A percentile compares a stretch with the other conserved stretches of the same genome.
phyloP scores from a whole-genome alignment of 2,113 vertebrate species.

The Apodemus speciosus region DNA sequence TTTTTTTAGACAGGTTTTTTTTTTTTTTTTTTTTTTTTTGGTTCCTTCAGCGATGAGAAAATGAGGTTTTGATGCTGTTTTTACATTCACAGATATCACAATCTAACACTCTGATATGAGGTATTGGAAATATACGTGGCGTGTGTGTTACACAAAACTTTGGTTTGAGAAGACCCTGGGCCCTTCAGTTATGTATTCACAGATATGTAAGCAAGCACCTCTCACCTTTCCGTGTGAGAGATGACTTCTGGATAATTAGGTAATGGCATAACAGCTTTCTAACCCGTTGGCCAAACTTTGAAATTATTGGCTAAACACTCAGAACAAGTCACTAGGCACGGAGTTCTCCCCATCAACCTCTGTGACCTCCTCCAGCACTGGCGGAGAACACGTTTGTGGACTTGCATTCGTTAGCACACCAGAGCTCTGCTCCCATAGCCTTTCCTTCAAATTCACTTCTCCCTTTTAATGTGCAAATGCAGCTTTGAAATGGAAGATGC shows the following conservation, averaged over 20 bases:
- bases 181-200: slow-evolving; percentile 50
- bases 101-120: slow-evolving; percentile 14
- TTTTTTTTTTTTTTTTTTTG: too few relatives aligned
- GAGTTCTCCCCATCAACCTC: background rate
- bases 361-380: background rate
- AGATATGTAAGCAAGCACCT: slow-evolving; percentile 36
- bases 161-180: slow-evolving; percentile 1
- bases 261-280: slow-evolving; percentile 49
- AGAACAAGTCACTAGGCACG: background rate
- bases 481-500: slow-evolving; percentile 62
- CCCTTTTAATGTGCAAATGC: slow-evolving; percentile 57
- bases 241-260: slow-evolving; percentile 60
- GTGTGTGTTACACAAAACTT: slow-evolving; percentile 29
- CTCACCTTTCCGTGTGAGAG: slow-evolving; percentile 40
- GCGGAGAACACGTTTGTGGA: background rate
- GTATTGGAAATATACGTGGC: background rate
- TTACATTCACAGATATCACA: slow-evolving; percentile 4
- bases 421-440: slow-evolving; percentile 17
- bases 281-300: background rate
- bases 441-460: slow-evolving; percentile 48
- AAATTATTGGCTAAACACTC: slow-evolving; percentile 53
- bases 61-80: slow-evolving; percentile 9
- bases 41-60: slow-evolving; percentile 38
- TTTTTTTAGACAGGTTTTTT: too few relatives aligned
- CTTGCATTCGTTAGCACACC: slow-evolving; percentile 29